Conservation (phyloP, 2,888 invertebrate species). For the Stratiomys singularior region DNA sequence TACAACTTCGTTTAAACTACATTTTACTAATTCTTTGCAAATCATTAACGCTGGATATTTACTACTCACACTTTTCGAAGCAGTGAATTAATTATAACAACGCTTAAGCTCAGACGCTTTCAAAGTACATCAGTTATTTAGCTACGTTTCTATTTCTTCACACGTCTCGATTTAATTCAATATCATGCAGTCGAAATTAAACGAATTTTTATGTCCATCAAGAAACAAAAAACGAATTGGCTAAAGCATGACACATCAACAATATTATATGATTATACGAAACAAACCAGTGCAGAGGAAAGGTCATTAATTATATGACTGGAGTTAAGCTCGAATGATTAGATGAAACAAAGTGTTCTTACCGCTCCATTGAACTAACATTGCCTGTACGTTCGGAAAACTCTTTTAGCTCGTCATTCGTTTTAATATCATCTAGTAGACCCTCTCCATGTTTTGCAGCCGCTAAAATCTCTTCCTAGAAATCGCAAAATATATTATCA, state of each 20-base stretch:
- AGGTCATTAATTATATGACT: constrained; percentile 51
- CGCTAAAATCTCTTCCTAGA: constrained; percentile 82
- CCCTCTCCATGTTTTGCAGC: constrained; percentile 91
- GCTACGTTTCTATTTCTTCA: no score
- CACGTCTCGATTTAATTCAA: neutral
- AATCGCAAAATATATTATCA: constrained; percentile 49
- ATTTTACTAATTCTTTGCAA: no score
- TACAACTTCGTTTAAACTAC: no score
- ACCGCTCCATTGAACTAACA: constrained; percentile 93
- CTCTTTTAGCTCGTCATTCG: constrained; percentile 69
- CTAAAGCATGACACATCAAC: constrained; percentile 36
- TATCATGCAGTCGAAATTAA: constrained; percentile 31
- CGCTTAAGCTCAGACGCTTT: no score
- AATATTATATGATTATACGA: constrained; percentile 40
- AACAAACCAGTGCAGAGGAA: constrained; percentile 66
- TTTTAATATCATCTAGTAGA: constrained; percentile 79
- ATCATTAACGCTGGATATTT: no score
- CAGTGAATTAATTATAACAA: no score
- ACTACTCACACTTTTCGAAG: no score
- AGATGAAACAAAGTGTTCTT: constrained; percentile 54
- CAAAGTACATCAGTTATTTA: no score
- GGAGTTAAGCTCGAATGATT: constrained; percentile 22
- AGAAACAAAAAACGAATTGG: neutral
- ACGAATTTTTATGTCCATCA: neutral
- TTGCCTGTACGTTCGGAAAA: constrained; percentile 81